Evolutionary conservation across 1,140 invertebrate genomes (phyloP), one percentile per base, ranked within the genome.

Genomic region (Aphidius ervi): DNA sequence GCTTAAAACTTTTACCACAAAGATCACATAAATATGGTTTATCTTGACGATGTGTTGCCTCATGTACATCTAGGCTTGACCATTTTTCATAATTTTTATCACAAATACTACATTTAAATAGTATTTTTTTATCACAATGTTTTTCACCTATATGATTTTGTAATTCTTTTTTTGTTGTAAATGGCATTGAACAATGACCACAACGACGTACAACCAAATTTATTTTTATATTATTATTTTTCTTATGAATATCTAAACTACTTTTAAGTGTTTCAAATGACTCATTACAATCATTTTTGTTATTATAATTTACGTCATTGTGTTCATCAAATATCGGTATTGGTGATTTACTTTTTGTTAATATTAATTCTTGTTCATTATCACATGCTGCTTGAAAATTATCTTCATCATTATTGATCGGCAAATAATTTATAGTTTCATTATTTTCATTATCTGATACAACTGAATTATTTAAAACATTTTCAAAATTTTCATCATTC

Each of bases 1-100:
- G 78, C 41, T 81, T 83, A 64, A 84, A 84, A n/a, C 75, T 73
- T 65, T 82, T 82, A 3, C 76, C 76, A 66, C 83, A 84, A 10
- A 79, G 59, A 60, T 79, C 77, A 65, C 83, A 84, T 23, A 80
- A 64, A 58, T 70, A 80, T 6, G 74, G 75, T 55, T 74, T 76
- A 41, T 76, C 74, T n/a, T 61, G 48, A 54, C 71, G 65, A 43
- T 76, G 74, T 56, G 74, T 77, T 31, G 74, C 73, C 56, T 74
- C 71, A 41, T 78, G 76, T 57, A 77, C 64, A 58, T 77, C 75
- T 20, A 77, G 63, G 49, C 74, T 71, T 5, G 71, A 68, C 70
- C 71, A 73, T 56, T 73, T 76, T 43, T 69, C 66, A 41, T 74
- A 77, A 2, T 62, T 61, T 63, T 70, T 74, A 41, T 76, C 67